Evolutionary conservation across 2,113 vertebrate species (phyloP), one percentile per base, ranked within the genome.

Genomic region (Bubo bubo): DNA sequence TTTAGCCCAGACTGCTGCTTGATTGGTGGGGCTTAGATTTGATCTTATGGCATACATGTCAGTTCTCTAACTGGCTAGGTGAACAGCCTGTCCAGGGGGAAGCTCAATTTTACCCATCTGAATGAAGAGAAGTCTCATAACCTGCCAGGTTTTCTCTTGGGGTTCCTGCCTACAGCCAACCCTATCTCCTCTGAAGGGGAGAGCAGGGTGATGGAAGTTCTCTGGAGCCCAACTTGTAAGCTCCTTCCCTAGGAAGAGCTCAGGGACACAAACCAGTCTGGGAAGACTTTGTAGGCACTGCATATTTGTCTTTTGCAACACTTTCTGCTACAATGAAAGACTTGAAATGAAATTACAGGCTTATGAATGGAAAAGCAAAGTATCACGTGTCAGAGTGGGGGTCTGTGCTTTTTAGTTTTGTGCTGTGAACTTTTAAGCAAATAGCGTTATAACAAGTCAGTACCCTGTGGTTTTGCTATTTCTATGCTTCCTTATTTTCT

Each of bases 1-100:
- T 95, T 95, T 86, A 97, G 88, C 60, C 66, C 62, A 88, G 89
- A 26, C 88, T 95, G 80, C 81, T 75, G 2, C 85, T 97, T 98
- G 97, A 97, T 96, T 97, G 96, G 97, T 97, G 92, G 93, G 92
- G 66, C 55, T 96, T 68, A 96, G 90, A 95, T 97, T 93, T 97
- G 97, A 96, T 98, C 97, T 94, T 82, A 74, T 47, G 96, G 94
- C 86, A 67, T 66, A 91, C 58, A 56, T 74, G 94, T 79, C 86
- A 67, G 81, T 49, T 91, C 50, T 79, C 81, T 95, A 93, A 88
- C 93, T 97, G 94, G 88, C 79, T 96, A 86, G 90, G 68, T 95
- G 93, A 90, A 82, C 76, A 64, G 79, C 66, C 86, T 64, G 73
- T 70, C 20, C 12, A 49, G 92, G 63, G 75, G 23, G 30, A 96